Evolutionary conservation across 1,140 invertebrate species (phyloP).

Genomic region (Hydropsyche tenuis): DNA sequence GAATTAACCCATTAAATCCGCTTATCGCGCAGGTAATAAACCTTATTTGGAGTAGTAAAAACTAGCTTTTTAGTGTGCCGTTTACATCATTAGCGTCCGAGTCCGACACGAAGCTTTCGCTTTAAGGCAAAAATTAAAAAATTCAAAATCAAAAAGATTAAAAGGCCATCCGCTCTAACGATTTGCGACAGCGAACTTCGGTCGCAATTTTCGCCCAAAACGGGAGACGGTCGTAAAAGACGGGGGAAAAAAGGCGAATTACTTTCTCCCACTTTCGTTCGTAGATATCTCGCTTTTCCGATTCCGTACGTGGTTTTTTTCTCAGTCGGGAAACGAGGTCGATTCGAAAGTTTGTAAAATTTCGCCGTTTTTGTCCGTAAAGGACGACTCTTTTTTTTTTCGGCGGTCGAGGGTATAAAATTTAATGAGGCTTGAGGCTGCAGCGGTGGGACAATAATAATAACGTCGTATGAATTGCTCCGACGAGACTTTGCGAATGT

Average conservation of each 20-base stretch:
- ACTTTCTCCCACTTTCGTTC: slow-evolving; percentile 19
- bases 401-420: slow-evolving; percentile 1
- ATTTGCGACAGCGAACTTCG: slow-evolving; percentile 20
- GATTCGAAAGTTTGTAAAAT: slow-evolving; percentile 1
- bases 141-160: background rate
- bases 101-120: too few relatives aligned
- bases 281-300: background rate
- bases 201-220: slow-evolving; percentile 19
- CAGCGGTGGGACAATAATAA: slow-evolving; percentile 9
- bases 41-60: slow-evolving; percentile 20
- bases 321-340: background rate
- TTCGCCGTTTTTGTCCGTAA: too few relatives aligned
- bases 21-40: slow-evolving; percentile 10
- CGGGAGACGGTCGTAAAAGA: background rate
- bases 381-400: too few relatives aligned
- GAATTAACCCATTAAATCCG: slow-evolving; percentile 23
- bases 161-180: slow-evolving; percentile 10
- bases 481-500: slow-evolving; percentile 5
- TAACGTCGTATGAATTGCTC: slow-evolving; percentile 7
- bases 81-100: slow-evolving; percentile 22
- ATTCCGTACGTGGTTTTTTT: background rate
- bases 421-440: slow-evolving; percentile 15
- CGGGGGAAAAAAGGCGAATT: background rate
- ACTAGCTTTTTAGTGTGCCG: slow-evolving; percentile 14
- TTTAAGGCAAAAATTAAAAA: too few relatives aligned